Base-by-base conservation (phyloP, 2,113 vertebrate species). In the Dromas ardeola region DNA sequence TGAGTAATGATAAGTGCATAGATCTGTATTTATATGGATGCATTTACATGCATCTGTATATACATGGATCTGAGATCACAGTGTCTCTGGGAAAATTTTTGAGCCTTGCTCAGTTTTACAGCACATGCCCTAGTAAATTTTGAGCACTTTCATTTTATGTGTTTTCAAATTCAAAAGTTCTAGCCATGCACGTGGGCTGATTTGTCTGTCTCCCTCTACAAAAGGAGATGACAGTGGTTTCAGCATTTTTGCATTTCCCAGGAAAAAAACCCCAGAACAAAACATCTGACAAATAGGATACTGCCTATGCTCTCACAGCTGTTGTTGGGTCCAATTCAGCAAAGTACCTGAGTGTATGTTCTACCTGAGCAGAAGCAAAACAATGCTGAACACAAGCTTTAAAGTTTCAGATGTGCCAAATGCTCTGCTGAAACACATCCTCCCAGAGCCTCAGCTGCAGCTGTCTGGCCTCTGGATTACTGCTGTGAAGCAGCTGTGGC, bases 31-130 rank as follows among this genome's bases (percentile, higher is more conserved):
- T 96, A 96, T 88, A 94, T 90, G 90, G 82, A 40, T 61, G 52
- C 12, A 95, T 96, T 94, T 97, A 94, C 95, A 92, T 96, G 81
- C 80, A 95, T 96, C 90, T 93, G 90, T 81, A 92, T 93, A 86
- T 83, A 71, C 72, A 90, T 78, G 50, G 85, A 15, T 72, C 91
- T 71, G 77, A 87, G 93, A 91, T 79, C 91, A 72, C 11, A 6
- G 27, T 16, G 81, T 87, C 73, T 87, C 91, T 95, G 96, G 93
- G 94, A 96, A 91, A 40, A 87, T 8, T 50, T 42, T 7, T 77
- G 47, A 79, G 61, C 70, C 81, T 67, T 42, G 32, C 74, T 80
- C 52, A 53, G 53, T 80, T 95, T 74, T 67, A 45, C 25, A 79
- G 62, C 81, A 87, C 62, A 20, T 43, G 77, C 11, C 26, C 66